A percentile compares a stretch with the other conserved stretches of the same genome.
Evolutionary conservation across 2,797 vertebrate genomes (phyloP).

Genomic region (Hyperoplus lanceolatus): DNA sequence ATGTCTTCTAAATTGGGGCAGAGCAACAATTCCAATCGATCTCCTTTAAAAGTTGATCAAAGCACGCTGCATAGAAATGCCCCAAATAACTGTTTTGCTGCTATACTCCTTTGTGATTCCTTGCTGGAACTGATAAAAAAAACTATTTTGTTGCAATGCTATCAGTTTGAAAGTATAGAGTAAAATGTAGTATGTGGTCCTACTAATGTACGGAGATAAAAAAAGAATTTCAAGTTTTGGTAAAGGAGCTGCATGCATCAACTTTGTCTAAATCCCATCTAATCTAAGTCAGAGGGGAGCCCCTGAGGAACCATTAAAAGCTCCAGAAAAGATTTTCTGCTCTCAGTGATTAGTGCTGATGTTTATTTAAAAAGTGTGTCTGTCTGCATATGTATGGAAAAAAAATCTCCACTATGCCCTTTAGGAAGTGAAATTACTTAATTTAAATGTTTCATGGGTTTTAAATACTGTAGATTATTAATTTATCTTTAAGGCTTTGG

Average conservation of each 20-base stretch:
- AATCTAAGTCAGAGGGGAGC: conserved; percentile 74
- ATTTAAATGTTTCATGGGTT: conserved; percentile 89
- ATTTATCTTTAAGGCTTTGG: conserved; percentile 86
- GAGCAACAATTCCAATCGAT: conserved; percentile 73
- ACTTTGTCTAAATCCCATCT: conserved; percentile 79
- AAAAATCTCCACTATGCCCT: conserved; percentile 82
- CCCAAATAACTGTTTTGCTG: conserved; percentile 28
- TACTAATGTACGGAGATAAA: conserved; percentile 44
- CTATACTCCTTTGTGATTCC: conserved; percentile 11
- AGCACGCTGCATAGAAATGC: conserved; percentile 46
- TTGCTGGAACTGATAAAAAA: conserved; percentile 22
- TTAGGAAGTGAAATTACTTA: conserved; percentile 86
- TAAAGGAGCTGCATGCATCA: conserved; percentile 54
- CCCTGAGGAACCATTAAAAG: conserved; percentile 73
- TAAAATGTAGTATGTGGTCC: conserved; percentile 21
- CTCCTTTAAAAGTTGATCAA: conserved; percentile 71
- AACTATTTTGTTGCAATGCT: conserved; percentile 14
- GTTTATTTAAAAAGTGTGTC: conserved; percentile 79
- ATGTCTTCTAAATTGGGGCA: conserved; percentile 77
- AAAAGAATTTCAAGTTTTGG: conserved; percentile 60
- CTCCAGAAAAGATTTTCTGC: conserved; percentile 74
- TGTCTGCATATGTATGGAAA: conserved; percentile 78
- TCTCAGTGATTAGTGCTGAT: conserved; percentile 81
- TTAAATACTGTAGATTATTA: conserved; percentile 88
- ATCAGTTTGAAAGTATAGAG: conserved; percentile 32